Evolutionary conservation across 2,888 invertebrate species (phyloP), one percentile per base, ranked within the genome.

Genomic region (Chouioia cunea): DNA sequence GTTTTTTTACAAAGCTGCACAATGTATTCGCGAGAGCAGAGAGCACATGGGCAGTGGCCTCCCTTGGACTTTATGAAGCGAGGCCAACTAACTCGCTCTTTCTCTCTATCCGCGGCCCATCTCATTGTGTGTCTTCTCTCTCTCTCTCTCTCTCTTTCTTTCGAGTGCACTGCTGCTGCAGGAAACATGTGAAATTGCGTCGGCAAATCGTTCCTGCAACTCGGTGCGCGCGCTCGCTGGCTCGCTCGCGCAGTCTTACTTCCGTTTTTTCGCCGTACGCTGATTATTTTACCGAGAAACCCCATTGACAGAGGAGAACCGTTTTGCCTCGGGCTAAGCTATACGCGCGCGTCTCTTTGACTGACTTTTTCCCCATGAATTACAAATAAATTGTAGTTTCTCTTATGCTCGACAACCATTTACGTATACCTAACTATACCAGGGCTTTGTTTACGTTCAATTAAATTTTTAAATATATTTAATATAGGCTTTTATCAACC

Each of bases 11-110:
- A 73, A 75, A n/a, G n/a, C n/a, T 74, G 73, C 59, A 74, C 64
- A 72, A 73, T 66, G 67, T 59, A 27, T 54, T 65, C 47, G 69
- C 76, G 76, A 75, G 76, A 76, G 76, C 76, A 74, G 76, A 76
- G 70, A 73, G 78, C 77, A 74, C 75, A 79, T 77, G 78, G 76
- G 75, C 77, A 77, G 69, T 66, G 80, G 79, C 80, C 76, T 79
- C 79, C 77, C 77, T 79, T 79, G 36, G 36, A 77, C 74, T 79
- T 77, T 79, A 78, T 79, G 80, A 78, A 79, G 77, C 79, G 79
- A 76, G 73, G 74, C 79, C 73, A 76, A 80, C 76, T 76, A 36
- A 36, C 36, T 36, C 36, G 36, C 36, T 77, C 78, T 76, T 77
- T 71, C n/a, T 56, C 36, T 56, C 44, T 46, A 46, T 59, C 36